Conservation (phyloP, 2,888 invertebrate species). For the Lycophotia porphyrea region DNA sequence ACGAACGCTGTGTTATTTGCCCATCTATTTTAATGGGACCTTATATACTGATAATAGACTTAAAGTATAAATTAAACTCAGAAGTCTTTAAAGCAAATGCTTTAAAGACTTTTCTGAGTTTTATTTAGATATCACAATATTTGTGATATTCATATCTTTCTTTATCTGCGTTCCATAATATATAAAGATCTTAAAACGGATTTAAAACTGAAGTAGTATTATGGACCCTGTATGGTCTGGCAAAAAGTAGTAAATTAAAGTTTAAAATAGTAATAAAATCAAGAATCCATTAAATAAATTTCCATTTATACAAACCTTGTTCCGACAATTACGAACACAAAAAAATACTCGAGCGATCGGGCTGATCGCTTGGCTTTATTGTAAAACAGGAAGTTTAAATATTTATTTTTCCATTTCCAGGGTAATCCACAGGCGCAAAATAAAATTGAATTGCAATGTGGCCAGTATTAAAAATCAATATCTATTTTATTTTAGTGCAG, state of each 20-base stretch:
- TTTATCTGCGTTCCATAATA: background rate
- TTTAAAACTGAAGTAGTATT: background rate
- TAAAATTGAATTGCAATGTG: conserved; percentile 24
- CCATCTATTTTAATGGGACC: too few relatives aligned
- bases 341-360: too few relatives aligned
- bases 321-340: too few relatives aligned
- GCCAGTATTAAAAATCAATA: conserved; percentile 21
- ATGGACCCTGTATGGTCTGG: background rate
- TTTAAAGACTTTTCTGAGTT: background rate
- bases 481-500: conserved; percentile 11
- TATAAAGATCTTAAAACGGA: background rate
- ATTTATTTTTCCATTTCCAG: background rate
- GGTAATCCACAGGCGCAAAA: background rate
- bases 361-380: background rate
- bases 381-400: background rate
- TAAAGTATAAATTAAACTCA: background rate
- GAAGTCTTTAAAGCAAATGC: too few relatives aligned
- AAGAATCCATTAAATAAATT: too few relatives aligned
- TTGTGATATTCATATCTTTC: background rate
- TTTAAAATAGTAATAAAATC: too few relatives aligned
- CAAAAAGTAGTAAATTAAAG: background rate
- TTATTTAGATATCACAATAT: background rate
- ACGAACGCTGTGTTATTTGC: too few relatives aligned
- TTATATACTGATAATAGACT: too few relatives aligned
- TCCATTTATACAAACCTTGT: too few relatives aligned